Evolutionary conservation across 2,888 invertebrate species (phyloP).

Genomic region (Rhynchonema sp.): DNA sequence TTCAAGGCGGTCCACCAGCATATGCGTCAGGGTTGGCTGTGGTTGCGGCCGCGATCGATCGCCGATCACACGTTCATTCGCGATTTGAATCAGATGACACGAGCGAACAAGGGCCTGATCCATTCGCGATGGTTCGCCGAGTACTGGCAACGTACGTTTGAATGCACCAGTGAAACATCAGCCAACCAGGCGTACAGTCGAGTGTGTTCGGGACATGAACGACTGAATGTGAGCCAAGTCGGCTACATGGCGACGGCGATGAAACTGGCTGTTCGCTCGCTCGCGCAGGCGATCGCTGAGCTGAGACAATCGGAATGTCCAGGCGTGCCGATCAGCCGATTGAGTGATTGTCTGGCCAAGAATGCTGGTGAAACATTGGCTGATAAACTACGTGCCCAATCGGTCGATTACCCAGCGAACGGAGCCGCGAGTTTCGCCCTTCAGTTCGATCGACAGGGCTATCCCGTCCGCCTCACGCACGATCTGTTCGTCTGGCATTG

Average conservation of each 20-base stretch:
- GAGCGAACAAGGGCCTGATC: background rate
- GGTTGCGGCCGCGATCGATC: background rate
- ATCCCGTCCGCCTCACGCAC: background rate
- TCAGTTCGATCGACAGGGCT: background rate
- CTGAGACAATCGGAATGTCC: background rate
- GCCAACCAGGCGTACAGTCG: background rate
- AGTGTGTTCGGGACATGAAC: no score
- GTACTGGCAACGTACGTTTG: background rate
- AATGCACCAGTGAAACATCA: background rate
- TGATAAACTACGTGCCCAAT: background rate
- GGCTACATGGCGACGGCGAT: background rate
- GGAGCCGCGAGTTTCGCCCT: background rate
- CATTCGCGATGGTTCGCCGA: background rate
- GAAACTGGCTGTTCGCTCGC: background rate
- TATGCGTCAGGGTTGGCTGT: background rate
- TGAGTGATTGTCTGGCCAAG: background rate
- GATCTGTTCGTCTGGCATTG: background rate
- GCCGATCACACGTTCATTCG: background rate
- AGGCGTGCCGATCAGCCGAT: background rate
- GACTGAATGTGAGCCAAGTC: no score
- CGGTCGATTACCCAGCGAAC: background rate
- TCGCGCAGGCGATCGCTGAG: background rate
- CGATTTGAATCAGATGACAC: background rate
- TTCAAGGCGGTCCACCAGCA: background rate
- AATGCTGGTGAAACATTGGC: background rate